Conservation (phyloP, 2,113 vertebrate genomes). For the Alectura lathami region DNA sequence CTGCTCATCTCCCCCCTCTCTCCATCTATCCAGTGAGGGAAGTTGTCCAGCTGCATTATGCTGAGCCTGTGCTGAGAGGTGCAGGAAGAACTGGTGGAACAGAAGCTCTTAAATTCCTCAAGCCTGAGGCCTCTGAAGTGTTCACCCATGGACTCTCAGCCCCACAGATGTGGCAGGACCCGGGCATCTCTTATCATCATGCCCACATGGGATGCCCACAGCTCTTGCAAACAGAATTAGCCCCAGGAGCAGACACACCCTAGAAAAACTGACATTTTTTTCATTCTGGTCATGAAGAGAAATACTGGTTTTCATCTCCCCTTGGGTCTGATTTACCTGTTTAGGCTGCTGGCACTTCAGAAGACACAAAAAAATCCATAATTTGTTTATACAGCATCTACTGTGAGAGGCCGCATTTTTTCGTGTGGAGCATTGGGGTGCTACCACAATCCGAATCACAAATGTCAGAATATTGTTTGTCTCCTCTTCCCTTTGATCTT, state of each 20-base stretch:
- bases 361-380: background rate
- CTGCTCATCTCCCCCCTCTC: accelerated
- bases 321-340: background rate
- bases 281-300: background rate
- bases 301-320: background rate
- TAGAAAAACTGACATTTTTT: background rate
- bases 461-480: background rate
- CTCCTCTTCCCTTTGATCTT: conserved; percentile 37
- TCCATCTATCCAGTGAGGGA: background rate
- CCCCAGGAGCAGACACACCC: background rate
- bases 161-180: accelerated
- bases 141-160: background rate
- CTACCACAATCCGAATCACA: background rate
- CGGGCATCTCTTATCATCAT: background rate
- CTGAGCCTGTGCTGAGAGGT: background rate
- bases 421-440: accelerated
- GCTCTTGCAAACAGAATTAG: background rate
- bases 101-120: background rate
- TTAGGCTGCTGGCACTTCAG: background rate
- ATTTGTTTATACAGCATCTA: background rate
- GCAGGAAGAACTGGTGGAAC: background rate
- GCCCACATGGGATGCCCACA: background rate
- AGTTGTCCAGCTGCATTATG: background rate
- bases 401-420: background rate
- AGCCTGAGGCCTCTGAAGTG: background rate